These are phyloP conservation scores for Phaonia tiefii DNA, from an alignment of 2,888 invertebrate species.

Conservation along the genomic window DNA sequence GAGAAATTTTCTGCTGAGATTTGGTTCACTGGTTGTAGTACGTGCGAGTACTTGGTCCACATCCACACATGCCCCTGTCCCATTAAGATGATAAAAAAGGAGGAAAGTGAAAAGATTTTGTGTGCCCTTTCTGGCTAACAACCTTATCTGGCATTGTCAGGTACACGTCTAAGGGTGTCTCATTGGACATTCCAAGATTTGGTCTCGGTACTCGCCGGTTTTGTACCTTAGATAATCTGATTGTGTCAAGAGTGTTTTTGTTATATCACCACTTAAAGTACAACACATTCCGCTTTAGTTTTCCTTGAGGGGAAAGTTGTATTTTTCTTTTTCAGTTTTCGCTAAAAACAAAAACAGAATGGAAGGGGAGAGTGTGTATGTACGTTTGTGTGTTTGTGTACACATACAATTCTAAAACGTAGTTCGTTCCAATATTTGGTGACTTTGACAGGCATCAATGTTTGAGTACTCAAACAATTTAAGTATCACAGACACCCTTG, in stretches of 20 bases:
- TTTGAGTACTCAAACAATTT: conserved; percentile 54
- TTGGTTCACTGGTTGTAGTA: not conserved
- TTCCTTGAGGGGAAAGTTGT: conserved; percentile 12
- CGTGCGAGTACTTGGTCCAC: too few species aligned
- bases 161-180: conserved; percentile 22
- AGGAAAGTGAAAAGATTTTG: conserved; percentile 30
- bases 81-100: not conserved
- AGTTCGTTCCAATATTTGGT: conserved; percentile 44
- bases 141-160: conserved; percentile 49
- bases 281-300: conserved; percentile 29
- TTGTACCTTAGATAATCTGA: conserved; percentile 58
- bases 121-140: conserved; percentile 39
- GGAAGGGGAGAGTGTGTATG: too few species aligned
- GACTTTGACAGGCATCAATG: conserved; percentile 64
- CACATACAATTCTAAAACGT: conserved; percentile 23
- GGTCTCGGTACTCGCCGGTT: not conserved
- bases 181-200: conserved; percentile 13
- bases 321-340: conserved; percentile 20
- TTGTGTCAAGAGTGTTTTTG: conserved; percentile 61
- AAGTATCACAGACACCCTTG: conserved; percentile 60
- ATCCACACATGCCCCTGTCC: too few species aligned
- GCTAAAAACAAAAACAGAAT: conserved; percentile 22
- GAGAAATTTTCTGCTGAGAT: conserved; percentile 27
- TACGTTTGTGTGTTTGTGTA: not conserved
- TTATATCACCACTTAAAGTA: conserved; percentile 63